Percentiles rank a stretch among this genome's conserved stretches.
phyloP scores from a whole-genome alignment of 2,888 invertebrate genomes.

The Dryobota labecula region DNA sequence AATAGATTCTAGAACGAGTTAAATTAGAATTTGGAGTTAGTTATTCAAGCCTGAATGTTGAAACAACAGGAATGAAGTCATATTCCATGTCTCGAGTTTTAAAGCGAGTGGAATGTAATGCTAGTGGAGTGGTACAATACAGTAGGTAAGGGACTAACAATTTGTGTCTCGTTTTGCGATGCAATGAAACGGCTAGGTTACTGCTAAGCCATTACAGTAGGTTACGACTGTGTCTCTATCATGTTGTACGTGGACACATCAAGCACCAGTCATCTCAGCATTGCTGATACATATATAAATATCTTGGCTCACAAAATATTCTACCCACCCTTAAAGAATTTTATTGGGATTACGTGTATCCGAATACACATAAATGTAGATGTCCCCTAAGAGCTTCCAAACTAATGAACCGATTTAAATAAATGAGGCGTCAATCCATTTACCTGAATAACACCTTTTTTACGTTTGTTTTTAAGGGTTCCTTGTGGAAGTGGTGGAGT shows the following conservation, averaged over 20 bases:
- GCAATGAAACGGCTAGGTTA: constrained; percentile 48
- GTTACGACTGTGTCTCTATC: constrained; percentile 45
- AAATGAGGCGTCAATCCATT: constrained; percentile 58
- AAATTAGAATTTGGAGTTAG: constrained; percentile 38
- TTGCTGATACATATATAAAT: constrained; percentile 42
- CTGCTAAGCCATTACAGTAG: constrained; percentile 30
- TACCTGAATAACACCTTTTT: constrained; percentile 50
- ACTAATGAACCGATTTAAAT: constrained; percentile 57
- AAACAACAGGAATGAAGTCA: constrained; percentile 22
- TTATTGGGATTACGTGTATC: constrained; percentile 37
- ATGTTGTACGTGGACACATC: constrained; percentile 22
- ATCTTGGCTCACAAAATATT: constrained; percentile 5
- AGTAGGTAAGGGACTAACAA: constrained; percentile 16
- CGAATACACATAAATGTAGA: constrained; percentile 47
- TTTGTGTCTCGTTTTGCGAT: constrained; percentile 47
- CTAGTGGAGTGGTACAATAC: constrained; percentile 11
- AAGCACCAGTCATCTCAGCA: constrained; percentile 30
- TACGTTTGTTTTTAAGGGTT: constrained; percentile 26
- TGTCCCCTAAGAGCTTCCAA: constrained; percentile 46
- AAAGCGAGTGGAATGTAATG: constrained; percentile 17
- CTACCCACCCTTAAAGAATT: constrained; percentile 28
- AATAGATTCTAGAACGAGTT: constrained; percentile 38
- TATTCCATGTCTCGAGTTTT: constrained; percentile 28
- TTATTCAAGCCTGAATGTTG: constrained; percentile 32
- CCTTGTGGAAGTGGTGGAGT: constrained; percentile 7